Evolutionary conservation across 2,113 vertebrate species (phyloP).

Genomic region (Xyrauchen texanus): DNA sequence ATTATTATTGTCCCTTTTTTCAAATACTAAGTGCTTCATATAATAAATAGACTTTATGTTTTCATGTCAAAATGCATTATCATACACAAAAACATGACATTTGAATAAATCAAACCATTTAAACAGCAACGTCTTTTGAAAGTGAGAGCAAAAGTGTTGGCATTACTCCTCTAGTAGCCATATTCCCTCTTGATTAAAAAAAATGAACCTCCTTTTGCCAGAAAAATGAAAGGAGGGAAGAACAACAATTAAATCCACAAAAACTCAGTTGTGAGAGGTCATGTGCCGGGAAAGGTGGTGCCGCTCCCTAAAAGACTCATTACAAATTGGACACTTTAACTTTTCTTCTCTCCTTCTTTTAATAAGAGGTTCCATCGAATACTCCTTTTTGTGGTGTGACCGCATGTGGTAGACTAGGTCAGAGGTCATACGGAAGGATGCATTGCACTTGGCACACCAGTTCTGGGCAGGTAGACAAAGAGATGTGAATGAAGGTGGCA

Average conservation of each 20-base stretch:
- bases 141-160: conserved; percentile 77
- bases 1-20: conserved; percentile 84
- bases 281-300: conserved; percentile 98
- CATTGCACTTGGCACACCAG: conserved; percentile 99
- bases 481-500: conserved; percentile 95
- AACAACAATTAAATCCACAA: conserved; percentile 18
- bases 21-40: conserved; percentile 90
- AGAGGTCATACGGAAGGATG: conserved; percentile 98
- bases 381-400: conserved; percentile 98
- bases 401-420: conserved; percentile 99
- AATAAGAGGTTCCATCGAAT: conserved; percentile 89
- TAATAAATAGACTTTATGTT: conserved; percentile 84
- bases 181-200: conserved; percentile 37
- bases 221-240: conserved; percentile 13
- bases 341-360: conserved; percentile 95
- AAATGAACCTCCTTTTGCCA: neutral
- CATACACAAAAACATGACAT: conserved; percentile 90
- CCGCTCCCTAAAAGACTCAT: conserved; percentile 94
- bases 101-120: conserved; percentile 58
- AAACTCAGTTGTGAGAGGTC: conserved; percentile 92
- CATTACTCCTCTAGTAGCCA: conserved; percentile 37
- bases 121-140: conserved; percentile 77
- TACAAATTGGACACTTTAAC: conserved; percentile 97
- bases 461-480: conserved; percentile 96
- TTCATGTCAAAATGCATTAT: conserved; percentile 84